Evolutionary conservation across 2,797 vertebrate species (phyloP), one percentile per base, ranked within the genome.

Genomic region (Girardinus metallicus): DNA sequence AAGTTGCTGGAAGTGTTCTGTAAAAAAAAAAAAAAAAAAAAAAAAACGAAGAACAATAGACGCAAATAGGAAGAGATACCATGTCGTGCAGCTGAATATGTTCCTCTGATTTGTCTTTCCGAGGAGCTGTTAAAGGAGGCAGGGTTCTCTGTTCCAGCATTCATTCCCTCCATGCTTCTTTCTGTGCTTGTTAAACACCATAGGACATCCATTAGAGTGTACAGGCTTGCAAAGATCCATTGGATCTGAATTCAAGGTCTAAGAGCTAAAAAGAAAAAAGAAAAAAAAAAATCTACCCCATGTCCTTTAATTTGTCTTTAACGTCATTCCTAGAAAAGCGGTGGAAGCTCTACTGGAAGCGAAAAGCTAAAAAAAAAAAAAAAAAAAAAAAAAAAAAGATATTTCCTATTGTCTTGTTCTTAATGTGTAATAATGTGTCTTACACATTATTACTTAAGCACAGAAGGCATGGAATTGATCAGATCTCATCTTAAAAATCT

Each of bases 141-240:
- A 46, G 1, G 55, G 47, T n/a, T 78, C 73, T 83, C 60, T 39
- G 39, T 79, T 83, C 72, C 86, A 9, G 36, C 73, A 0, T 62
- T 49, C 60, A 66, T 74, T 75, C 60, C 41, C 75, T 80, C 76
- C 79, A 51, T 39, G 83, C 76, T 60, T 70, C 70, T 79, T 44
- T 68, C 81, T 16, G 13, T 80, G 85, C 91, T 92, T 94, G 91
- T 92, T 90, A 90, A 91, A 90, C 84, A 76, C 92, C 26, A 46
- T 88, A 55, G 91, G 91, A 83, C 77, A 89, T 92, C 91, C 89
- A 92, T 93, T 93, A 92, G 81, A 26, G 16, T 85, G 53, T 64
- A 76, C 49, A 55, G 46, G 26, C 90, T 87, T 82, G 79, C 72
- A 77, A 83, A 76, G 85, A 79, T 36, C 77, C 89, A 87, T 85